Evolutionary conservation across 2,113 vertebrate species (phyloP).

Genomic region (Phyllostomus hastatus): DNA sequence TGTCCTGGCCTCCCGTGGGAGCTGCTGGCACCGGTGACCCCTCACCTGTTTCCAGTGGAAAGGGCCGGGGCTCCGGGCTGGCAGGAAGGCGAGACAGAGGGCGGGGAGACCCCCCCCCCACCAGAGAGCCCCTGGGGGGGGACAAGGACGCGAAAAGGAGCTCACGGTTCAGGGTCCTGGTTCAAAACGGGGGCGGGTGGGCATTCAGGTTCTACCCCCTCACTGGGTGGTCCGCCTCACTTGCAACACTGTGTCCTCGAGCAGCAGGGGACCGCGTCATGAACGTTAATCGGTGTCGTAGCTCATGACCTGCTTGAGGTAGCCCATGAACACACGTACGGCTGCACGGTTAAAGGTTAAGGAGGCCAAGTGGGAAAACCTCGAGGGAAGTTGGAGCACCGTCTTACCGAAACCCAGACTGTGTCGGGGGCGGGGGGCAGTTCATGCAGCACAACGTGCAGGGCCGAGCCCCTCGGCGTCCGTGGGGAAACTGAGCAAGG

Average conservation of each 20-base stretch:
- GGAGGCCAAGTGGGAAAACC: neutral
- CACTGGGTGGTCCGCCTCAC: neutral
- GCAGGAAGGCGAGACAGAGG: neutral
- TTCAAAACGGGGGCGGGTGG: neutral
- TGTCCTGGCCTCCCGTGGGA: accelerated
- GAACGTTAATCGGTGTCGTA: neutral
- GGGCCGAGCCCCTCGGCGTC: neutral
- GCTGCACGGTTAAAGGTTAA: neutral
- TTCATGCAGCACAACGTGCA: accelerated
- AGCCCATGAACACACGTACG: neutral
- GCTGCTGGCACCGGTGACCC: accelerated
- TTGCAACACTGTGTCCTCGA: neutral
- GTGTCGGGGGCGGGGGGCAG: accelerated
- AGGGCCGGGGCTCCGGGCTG: neutral
- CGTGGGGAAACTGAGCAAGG: neutral
- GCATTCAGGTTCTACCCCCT: neutral
- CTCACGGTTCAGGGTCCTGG: neutral
- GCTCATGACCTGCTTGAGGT: neutral
- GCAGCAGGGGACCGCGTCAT: neutral
- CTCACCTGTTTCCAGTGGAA: accelerated
- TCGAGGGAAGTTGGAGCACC: neutral
- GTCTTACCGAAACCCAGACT: no score
- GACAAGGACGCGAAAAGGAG: neutral
- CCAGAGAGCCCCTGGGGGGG: neutral
- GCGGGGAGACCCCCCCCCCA: neutral